Conservation (phyloP, 1,140 invertebrate genomes). For the Listronotus bonariensis region DNA sequence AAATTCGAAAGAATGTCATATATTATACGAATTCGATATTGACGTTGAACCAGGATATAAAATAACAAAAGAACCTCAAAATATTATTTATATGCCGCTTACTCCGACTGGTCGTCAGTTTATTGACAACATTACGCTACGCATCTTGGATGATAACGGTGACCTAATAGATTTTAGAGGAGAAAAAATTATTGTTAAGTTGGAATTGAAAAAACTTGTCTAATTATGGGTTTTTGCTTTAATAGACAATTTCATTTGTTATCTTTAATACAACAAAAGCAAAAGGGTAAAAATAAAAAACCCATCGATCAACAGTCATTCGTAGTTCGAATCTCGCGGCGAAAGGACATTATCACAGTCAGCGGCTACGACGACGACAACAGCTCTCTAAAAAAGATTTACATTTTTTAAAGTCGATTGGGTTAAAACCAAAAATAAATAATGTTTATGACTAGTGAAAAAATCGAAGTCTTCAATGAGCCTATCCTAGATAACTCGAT, state of each 20-base stretch:
- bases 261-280: neutral
- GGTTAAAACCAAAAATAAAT: neutral
- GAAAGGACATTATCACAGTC: too few relatives aligned
- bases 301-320: too few relatives aligned
- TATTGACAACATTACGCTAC: slow-evolving; percentile 19
- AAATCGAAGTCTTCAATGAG: slow-evolving; percentile 11
- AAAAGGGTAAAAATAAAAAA: too few relatives aligned
- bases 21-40: slow-evolving; percentile 25
- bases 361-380: too few relatives aligned
- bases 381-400: too few relatives aligned
- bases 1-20: slow-evolving; percentile 19
- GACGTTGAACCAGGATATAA: slow-evolving; percentile 26
- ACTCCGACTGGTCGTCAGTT: slow-evolving; percentile 17
- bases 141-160: slow-evolving; percentile 21
- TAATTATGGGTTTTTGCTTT: neutral
- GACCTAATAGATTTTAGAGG: slow-evolving; percentile 12
- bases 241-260: neutral
- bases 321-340: too few relatives aligned
- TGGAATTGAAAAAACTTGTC: slow-evolving; percentile 16
- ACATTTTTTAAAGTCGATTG: too few relatives aligned
- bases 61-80: slow-evolving; percentile 22
- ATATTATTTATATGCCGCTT: slow-evolving; percentile 29
- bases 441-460: neutral
- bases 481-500: slow-evolving; percentile 4
- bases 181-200: slow-evolving; percentile 21